These are phyloP conservation scores for Fabriciana adippe DNA, from an alignment of 2,888 invertebrate species.

Conservation along the genomic window DNA sequence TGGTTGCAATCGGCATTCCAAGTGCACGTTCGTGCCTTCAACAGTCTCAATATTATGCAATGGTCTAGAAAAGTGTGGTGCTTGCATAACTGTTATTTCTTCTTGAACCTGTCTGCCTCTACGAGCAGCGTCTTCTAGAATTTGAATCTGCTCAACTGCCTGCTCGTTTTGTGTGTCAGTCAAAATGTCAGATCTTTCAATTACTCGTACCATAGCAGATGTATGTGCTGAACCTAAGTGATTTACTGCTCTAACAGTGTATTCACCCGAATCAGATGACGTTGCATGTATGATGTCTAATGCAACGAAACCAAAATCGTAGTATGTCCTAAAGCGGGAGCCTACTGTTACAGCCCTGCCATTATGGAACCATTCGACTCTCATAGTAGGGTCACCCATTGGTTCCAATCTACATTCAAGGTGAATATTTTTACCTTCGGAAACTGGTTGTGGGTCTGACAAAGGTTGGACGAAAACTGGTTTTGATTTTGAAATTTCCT, in stretches of 20 bases:
- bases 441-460: slow-evolving; percentile 91
- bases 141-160: slow-evolving; percentile 94
- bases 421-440: slow-evolving; percentile 95
- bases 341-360: slow-evolving; percentile 94
- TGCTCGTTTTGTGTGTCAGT: slow-evolving; percentile 96
- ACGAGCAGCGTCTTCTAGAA: slow-evolving; percentile 90
- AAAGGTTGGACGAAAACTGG: slow-evolving; percentile 96
- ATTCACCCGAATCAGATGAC: slow-evolving; percentile 97
- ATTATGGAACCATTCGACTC: slow-evolving; percentile 98
- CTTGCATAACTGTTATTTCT: slow-evolving; percentile 91
- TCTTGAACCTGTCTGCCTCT: slow-evolving; percentile 88
- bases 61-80: slow-evolving; percentile 93
- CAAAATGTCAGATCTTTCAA: slow-evolving; percentile 90
- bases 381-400: slow-evolving; percentile 97
- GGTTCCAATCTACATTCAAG: slow-evolving; percentile 96
- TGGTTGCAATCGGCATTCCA: slow-evolving; percentile 95
- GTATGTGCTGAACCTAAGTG: slow-evolving; percentile 96
- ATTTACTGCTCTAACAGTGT: slow-evolving; percentile 96
- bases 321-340: slow-evolving; percentile 95
- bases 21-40: slow-evolving; percentile 94
- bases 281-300: slow-evolving; percentile 97
- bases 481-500: slow-evolving; percentile 96
- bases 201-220: slow-evolving; percentile 93
- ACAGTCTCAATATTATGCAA: slow-evolving; percentile 94
- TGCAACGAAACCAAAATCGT: slow-evolving; percentile 98